These are phyloP conservation scores for Sylvia borin DNA, from an alignment of 2,797 vertebrate genomes.

Conservation along the genomic window DNA sequence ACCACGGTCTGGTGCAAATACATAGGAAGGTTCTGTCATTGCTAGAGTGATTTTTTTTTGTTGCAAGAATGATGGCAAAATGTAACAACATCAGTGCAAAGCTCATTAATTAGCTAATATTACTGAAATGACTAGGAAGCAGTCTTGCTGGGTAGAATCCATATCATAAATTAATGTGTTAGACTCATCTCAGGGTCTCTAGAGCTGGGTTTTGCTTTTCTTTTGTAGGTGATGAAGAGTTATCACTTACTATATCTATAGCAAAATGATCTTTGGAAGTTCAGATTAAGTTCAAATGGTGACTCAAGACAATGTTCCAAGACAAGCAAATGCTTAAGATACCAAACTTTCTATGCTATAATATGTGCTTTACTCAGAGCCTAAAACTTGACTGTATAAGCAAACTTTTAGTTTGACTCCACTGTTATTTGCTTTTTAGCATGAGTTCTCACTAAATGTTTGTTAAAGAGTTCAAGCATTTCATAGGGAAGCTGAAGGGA, in stretches of 20 bases:
- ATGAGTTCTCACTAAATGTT: neutral
- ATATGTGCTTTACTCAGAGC: neutral
- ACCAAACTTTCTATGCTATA: neutral
- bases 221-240: neutral
- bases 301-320: neutral
- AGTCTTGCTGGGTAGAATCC: neutral
- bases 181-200: neutral
- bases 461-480: neutral
- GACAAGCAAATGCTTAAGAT: neutral
- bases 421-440: neutral
- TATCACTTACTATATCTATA: neutral
- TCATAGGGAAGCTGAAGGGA: neutral
- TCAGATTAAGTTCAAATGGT: neutral
- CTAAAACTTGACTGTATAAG: neutral
- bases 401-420: neutral
- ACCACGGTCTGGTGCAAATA: neutral
- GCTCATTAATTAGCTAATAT: neutral
- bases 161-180: neutral
- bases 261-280: neutral
- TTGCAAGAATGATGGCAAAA: neutral
- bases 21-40: neutral
- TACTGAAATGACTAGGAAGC: neutral
- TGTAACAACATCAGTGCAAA: neutral
- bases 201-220: neutral
- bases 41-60: neutral